Conservation (phyloP, 2,797 vertebrate species). For the Menidia menidia region DNA sequence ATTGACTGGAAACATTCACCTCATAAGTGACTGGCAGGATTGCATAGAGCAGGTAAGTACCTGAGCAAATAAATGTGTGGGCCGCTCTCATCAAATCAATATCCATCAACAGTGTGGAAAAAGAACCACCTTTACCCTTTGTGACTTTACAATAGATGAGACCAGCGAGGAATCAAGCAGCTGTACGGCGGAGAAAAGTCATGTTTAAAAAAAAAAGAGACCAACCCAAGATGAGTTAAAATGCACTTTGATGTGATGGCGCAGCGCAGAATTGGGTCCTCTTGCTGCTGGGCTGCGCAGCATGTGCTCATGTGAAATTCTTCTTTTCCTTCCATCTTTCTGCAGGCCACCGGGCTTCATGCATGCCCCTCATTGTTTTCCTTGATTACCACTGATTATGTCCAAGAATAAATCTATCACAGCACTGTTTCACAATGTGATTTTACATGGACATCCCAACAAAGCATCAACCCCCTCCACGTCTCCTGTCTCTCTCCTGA, state of each 20-base stretch:
- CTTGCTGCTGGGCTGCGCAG: constrained; percentile 16
- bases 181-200: constrained; percentile 47
- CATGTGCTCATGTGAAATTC: constrained; percentile 42
- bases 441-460: constrained; percentile 55
- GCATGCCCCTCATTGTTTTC: constrained; percentile 48
- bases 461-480: constrained; percentile 29
- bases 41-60: constrained; percentile 57
- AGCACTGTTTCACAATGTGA: constrained; percentile 34
- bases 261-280: constrained; percentile 26
- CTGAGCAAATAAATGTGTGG: constrained; percentile 59
- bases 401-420: constrained; percentile 56
- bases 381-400: constrained; percentile 61
- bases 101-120: constrained; percentile 67
- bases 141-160: constrained; percentile 55
- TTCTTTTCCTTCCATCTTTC: constrained; percentile 49
- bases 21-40: constrained; percentile 53
- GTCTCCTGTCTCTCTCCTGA: constrained; percentile 41
- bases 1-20: constrained; percentile 58
- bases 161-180: constrained; percentile 42
- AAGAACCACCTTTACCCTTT: constrained; percentile 59
- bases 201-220: constrained; percentile 40
- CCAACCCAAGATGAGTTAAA: constrained; percentile 32
- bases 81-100: constrained; percentile 65
- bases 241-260: constrained; percentile 40
- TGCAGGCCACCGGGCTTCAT: constrained; percentile 41